Percentiles rank a stretch among this genome's conserved stretches.
phyloP scores from a whole-genome alignment of 2,797 vertebrate genomes.

The Scolopax rusticola region DNA sequence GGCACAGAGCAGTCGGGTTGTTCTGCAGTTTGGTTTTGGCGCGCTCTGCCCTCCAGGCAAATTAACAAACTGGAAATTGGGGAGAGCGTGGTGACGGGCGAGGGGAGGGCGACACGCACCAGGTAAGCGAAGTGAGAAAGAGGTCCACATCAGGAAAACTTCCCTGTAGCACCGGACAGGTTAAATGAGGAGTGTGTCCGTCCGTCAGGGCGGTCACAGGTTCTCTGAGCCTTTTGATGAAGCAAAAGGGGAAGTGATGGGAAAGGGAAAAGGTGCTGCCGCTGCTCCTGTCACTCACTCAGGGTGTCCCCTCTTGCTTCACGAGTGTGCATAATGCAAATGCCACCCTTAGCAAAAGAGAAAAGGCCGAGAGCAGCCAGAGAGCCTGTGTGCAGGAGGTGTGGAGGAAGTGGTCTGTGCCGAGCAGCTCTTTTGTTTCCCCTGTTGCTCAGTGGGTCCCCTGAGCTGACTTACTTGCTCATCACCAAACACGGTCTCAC shows the following conservation, averaged over 20 bases:
- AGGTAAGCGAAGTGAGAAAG: not conserved
- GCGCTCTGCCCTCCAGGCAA: not conserved
- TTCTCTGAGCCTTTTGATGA: not conserved
- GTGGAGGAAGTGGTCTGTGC: not conserved
- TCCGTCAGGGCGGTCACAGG: not conserved
- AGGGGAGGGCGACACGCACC: not conserved
- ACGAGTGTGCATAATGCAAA: fast-evolving
- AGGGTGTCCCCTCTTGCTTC: not conserved
- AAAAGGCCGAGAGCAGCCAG: not conserved
- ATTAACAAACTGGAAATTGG: constrained; percentile 22
- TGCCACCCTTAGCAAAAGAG: not conserved
- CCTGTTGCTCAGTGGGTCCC: not conserved
- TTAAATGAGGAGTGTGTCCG: not conserved
- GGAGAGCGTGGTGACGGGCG: not conserved
- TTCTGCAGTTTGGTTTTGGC: not conserved
- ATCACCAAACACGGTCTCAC: not conserved
- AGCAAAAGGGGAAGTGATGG: not conserved
- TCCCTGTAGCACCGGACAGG: not conserved
- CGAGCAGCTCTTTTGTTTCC: not conserved
- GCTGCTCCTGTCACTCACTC: not conserved
- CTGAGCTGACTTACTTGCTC: not conserved
- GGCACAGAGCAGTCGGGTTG: not conserved
- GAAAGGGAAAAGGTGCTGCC: not conserved
- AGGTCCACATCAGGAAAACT: not conserved
- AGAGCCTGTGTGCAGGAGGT: not conserved